Evolutionary conservation across 2,888 invertebrate genomes (phyloP).

Genomic region (Orchestes rusci): DNA sequence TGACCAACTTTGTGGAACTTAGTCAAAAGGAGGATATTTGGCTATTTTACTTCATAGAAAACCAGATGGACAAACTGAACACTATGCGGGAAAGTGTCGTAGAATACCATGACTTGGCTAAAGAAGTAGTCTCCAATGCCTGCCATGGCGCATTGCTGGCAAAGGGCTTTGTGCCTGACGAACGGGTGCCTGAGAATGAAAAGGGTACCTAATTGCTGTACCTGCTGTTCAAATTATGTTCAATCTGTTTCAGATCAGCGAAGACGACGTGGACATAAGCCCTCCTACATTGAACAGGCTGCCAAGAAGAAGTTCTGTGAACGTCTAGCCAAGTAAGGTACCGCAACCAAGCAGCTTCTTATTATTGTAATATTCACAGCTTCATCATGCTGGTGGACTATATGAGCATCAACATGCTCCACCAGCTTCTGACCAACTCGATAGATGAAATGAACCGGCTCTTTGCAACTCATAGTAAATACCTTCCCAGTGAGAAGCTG

Average conservation of each 20-base stretch:
- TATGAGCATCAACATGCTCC: slow-evolving; percentile 61
- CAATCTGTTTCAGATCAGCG: slow-evolving; percentile 21
- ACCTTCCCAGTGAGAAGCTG: slow-evolving; percentile 46
- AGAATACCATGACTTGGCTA: slow-evolving; percentile 48
- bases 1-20: slow-evolving; percentile 56
- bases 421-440: slow-evolving; percentile 57
- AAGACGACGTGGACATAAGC: slow-evolving; percentile 28
- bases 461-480: slow-evolving; percentile 49
- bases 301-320: slow-evolving; percentile 75
- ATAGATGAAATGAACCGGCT: slow-evolving; percentile 52
- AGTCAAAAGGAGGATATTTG: slow-evolving; percentile 46
- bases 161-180: slow-evolving; percentile 74
- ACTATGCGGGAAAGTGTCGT: slow-evolving; percentile 38
- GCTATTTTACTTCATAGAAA: slow-evolving; percentile 64
- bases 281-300: slow-evolving; percentile 78
- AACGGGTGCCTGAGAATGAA: slow-evolving; percentile 37
- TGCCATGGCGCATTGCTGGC: slow-evolving; percentile 68
- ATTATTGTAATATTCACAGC: slow-evolving; percentile 42
- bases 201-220: not conserved
- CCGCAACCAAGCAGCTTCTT: not conserved
- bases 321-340: slow-evolving; percentile 62
- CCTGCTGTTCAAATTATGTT: not conserved
- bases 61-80: slow-evolving; percentile 49
- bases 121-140: slow-evolving; percentile 57
- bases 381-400: slow-evolving; percentile 67